phyloP scores from a whole-genome alignment of 2,888 invertebrate species.

The Pandemis corylana region DNA sequence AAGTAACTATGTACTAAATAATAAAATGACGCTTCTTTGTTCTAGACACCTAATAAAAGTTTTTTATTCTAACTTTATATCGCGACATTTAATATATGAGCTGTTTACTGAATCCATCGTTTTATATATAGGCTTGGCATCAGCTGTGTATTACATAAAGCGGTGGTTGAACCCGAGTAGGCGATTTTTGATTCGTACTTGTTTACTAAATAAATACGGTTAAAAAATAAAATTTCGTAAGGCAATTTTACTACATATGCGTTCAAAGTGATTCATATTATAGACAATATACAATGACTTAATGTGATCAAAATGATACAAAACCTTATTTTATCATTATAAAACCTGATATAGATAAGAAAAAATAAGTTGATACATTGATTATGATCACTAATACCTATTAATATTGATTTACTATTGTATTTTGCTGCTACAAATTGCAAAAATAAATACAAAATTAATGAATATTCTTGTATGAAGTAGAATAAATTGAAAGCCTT shows the following conservation, averaged over 20 bases:
- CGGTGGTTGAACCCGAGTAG: constrained; percentile 41
- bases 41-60: neutral
- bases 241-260: neutral
- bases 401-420: too few relatives aligned
- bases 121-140: constrained; percentile 54
- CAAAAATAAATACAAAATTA: too few relatives aligned
- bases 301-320: neutral
- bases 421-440: too few relatives aligned
- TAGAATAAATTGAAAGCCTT: too few relatives aligned
- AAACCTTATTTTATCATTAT: neutral
- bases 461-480: too few relatives aligned
- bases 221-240: too few relatives aligned
- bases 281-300: neutral
- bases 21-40: too few relatives aligned
- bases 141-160: constrained; percentile 46
- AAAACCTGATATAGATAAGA: neutral
- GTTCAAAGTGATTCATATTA: neutral
- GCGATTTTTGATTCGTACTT: constrained; percentile 41
- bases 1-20: too few relatives aligned
- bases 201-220: neutral
- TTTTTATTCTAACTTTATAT: constrained; percentile 18
- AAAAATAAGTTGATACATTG: neutral
- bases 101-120: constrained; percentile 49
- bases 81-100: constrained; percentile 43
- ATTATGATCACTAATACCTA: too few relatives aligned